Evolutionary conservation across 1,140 invertebrate species (phyloP).

Genomic region (Bathynomus jamesi): DNA sequence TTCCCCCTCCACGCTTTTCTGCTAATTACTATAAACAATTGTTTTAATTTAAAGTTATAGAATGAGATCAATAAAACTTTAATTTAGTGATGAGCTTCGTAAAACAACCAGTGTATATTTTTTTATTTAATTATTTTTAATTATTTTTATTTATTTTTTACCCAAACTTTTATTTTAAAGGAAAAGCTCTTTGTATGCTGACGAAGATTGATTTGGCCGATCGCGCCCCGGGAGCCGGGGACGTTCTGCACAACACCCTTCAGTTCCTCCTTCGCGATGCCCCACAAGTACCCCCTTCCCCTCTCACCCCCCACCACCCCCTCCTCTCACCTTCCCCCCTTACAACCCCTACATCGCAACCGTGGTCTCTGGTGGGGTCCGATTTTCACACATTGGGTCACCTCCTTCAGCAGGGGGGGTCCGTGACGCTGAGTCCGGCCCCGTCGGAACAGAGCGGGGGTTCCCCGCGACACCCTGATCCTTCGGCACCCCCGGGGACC

Average conservation of each 20-base stretch:
- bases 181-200: constrained; percentile 72
- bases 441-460: constrained; percentile 78
- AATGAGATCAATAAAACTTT: too few species aligned
- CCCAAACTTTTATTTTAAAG: not conserved
- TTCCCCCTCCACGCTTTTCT: too few species aligned
- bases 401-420: constrained; percentile 60
- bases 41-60: too few species aligned
- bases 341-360: constrained; percentile 31
- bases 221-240: constrained; percentile 80
- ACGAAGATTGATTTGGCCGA: constrained; percentile 83
- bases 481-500: constrained; percentile 44
- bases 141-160: constrained; percentile 4
- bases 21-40: too few species aligned
- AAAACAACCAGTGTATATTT: too few species aligned
- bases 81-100: too few species aligned
- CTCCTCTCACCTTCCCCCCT: constrained; percentile 38
- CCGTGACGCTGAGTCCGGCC: constrained; percentile 79
- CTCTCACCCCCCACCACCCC: constrained; percentile 64
- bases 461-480: constrained; percentile 59
- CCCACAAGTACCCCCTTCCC: constrained; percentile 69
- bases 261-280: constrained; percentile 76
- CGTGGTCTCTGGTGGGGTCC: constrained; percentile 27
- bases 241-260: constrained; percentile 86
- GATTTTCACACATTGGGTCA: constrained; percentile 42
- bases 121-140: constrained; percentile 13